Evolutionary conservation across 2,797 vertebrate genomes (phyloP), one percentile per base, ranked within the genome.

Genomic region (Mionectes olivaceus): DNA sequence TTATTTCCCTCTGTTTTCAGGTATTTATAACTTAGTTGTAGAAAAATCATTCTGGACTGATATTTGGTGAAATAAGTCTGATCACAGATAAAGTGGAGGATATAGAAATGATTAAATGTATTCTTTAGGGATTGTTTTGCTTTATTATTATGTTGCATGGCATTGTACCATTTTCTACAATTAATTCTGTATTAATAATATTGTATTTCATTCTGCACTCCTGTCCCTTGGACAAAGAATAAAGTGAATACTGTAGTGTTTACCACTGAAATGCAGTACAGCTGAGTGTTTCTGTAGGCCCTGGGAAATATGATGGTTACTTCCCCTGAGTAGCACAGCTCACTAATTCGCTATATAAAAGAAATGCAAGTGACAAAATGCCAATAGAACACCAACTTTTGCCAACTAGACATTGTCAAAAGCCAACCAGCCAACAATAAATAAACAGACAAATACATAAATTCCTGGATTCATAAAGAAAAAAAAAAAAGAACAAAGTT

Each of bases 11-110:
- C 70, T 91, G 60, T 96, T 97, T 97, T 96, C 41, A 91, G 84
- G 64, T 71, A 97, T 97, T 97, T 97, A 97, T 94, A 95, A 95
- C 88, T 87, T 95, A 90, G 74, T 71, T 94, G 90, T 96, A 97
- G 97, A 97, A 92, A 95, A 84, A 83, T 95, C 13, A 91, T 93
- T 96, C 82, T 57, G 67, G 80, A 73, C 59, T 85, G 61, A 95
- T 88, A 94, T 86, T 94, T 96, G 73, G 69, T 70, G 95, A 94
- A 96, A 84, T 55, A 86, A 95, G 81, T 44, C 11, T n/a, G 60
- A 64, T 90, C 50, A 61, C 43, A 86, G 28, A 25, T 74, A 83
- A 91, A 61, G 55, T 77, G 7, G 11, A 90, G 27, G 32, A 53
- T 70, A 41, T 28, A 86, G 50, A 89, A 93, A 56, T 65, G 1